Base-by-base conservation (phyloP, 2,888 invertebrate species). In the Acronicta leporina region DNA sequence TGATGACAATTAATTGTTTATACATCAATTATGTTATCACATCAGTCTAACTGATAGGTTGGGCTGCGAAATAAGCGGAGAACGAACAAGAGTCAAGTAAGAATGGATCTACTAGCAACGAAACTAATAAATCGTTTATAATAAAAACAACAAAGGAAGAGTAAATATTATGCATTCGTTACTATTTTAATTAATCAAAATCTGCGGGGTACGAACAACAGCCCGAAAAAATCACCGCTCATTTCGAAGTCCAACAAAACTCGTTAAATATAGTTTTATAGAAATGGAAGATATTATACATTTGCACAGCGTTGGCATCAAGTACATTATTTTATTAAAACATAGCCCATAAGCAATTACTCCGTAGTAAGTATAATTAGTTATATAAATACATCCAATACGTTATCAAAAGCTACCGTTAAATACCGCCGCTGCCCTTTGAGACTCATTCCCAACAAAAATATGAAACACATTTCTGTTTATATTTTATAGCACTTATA, bases 321-420 rank as follows among this genome's bases (percentile, higher is more conserved):
- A 60, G 50, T 66, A 65, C 55, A 57, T 72, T 51, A 56, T 43
- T 40, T 45, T 58, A 50, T 52, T 73, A 67, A 63, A 65, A 63
- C 59, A 63, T 68, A 76, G 68, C 63, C 48, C 63, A 53, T 25
- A 66, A 73, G 75, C 68, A 48, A 48, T 58, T 61, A 62, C 35
- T 68, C 40, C 20, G 13, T 57, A 56, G 59, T 30, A 56, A 49
- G 33, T 52, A 63, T 44, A 57, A 69, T 68, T 52, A 55, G 42
- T 67, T 64, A 59, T 51, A 35, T 67, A 69, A 59, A 73, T 69
- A 69, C 72, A 75, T 67, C 54, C 50, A 73, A 67, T 73, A 54
- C 63, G 67, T 78, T 82, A 83, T 81, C 76, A 83, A 83, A 83
- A 82, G 71, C 82, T 82, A 83, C 75, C 72, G 48, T 71, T 63